Percentiles rank a stretch among this genome's conserved stretches.
phyloP scores from a whole-genome alignment of 2,797 vertebrate genomes.

The Cheirogaleus major region DNA sequence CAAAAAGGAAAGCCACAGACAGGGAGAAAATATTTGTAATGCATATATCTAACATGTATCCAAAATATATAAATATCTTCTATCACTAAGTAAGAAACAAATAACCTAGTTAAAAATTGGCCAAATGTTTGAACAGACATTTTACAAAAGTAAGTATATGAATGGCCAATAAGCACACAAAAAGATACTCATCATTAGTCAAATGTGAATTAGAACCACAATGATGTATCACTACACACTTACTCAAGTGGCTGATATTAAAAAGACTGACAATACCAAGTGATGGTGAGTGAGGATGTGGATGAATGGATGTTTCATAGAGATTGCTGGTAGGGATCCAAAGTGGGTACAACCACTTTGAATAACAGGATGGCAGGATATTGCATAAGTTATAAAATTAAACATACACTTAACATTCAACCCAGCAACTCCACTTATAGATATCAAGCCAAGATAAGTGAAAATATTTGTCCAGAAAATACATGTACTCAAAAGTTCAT shows the following conservation, averaged over 20 bases:
- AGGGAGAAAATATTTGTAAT: background rate
- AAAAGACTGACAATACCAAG: background rate
- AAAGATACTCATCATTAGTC: background rate
- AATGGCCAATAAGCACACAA: background rate
- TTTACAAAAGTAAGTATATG: background rate
- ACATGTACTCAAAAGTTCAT: background rate
- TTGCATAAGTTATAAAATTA: background rate
- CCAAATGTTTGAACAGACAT: background rate
- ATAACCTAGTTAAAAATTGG: slow-evolving; percentile 6
- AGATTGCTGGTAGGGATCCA: background rate
- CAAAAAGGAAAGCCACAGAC: background rate
- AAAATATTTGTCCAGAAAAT: background rate
- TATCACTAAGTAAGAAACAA: background rate
- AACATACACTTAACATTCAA: background rate
- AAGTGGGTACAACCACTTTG: background rate
- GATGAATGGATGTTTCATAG: background rate
- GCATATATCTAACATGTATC: background rate
- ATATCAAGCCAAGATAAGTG: background rate
- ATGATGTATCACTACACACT: background rate
- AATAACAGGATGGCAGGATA: background rate
- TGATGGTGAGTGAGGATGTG: background rate
- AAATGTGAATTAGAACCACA: background rate
- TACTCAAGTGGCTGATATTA: background rate
- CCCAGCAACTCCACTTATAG: background rate
- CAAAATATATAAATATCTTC: slow-evolving; percentile 1